Evolutionary conservation across 2,888 invertebrate species (phyloP), one percentile per base, ranked within the genome.

Genomic region (Ophion slaviceki): DNA sequence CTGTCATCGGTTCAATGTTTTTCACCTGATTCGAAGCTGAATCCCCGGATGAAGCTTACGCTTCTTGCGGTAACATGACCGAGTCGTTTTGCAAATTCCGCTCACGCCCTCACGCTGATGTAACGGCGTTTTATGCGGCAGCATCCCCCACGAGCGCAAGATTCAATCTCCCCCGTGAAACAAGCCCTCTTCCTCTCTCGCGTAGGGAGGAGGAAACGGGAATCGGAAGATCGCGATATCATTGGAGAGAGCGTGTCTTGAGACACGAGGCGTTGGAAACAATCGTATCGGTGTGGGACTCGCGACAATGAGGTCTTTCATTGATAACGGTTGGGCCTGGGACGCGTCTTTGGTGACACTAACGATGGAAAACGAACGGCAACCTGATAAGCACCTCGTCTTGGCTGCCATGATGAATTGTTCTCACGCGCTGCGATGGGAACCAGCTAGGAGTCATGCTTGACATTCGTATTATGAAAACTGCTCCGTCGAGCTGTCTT

Each of bases 121-220:
- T 80, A 79, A 85, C 57, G 53, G 61, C 40, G 45, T 79, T 67
- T 79, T 79, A 20, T 70, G 32, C 36, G 45, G 57, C 64, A 40
- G 64, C 74, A 71, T 76, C 85, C 82, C 82, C 28, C n/a, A 82
- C 79, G 82, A 85, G 6, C n/a, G n/a, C 40, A n/a, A 71, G 82
- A 85, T 82, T 45, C 82, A 76, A 85, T 85, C 82, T 85, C 66
- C n/a, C 24, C 20, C 47, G 68, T 62, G 67, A n/a, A 64, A n/a
- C 36, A 11, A 32, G 14, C 32, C 6, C 28, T 64, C 40, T 40
- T 7, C 8, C 40, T 8, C 64, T 6, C 40, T 5, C 67, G n/a
- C 36, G 36, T 17, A 6, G 45, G 45, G 0, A 68, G 24, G 8
- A n/a, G 2, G 20, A 47, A 68, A 17, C 17, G 36, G 40, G 17